phyloP scores from a whole-genome alignment of 2,888 invertebrate species.

The Synanthedon andrenaeformis region DNA sequence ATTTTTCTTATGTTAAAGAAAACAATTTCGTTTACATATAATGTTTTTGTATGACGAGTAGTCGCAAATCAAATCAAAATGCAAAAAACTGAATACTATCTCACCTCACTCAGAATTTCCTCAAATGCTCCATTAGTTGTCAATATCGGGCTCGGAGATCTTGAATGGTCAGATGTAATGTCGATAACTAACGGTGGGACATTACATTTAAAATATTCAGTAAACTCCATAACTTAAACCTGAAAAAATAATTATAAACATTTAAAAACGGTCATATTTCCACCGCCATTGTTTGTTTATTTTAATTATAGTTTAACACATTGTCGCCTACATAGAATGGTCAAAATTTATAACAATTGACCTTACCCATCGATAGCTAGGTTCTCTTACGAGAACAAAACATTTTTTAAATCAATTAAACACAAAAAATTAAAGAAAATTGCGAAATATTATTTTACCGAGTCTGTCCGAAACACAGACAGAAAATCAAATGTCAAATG shows the following conservation, averaged over 20 bases:
- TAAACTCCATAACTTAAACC: conserved; percentile 66
- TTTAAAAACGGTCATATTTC: background rate
- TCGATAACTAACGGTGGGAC: conserved; percentile 51
- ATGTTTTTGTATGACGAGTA: too few relatives aligned
- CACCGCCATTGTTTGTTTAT: too few relatives aligned
- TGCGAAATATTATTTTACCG: background rate
- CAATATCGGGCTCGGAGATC: conserved; percentile 49
- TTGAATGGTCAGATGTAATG: conserved; percentile 42
- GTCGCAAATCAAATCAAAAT: background rate
- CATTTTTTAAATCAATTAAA: conserved; percentile 22
- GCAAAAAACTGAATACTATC: conserved; percentile 9
- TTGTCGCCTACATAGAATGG: too few relatives aligned
- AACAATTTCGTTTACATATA: too few relatives aligned
- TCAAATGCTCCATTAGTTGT: conserved; percentile 58
- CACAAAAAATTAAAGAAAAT: background rate
- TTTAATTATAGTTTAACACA: too few relatives aligned
- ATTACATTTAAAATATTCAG: conserved; percentile 53
- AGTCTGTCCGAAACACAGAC: background rate
- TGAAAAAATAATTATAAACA: conserved; percentile 45
- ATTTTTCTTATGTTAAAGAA: too few relatives aligned
- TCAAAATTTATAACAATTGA: conserved; percentile 2
- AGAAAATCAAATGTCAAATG: too few relatives aligned
- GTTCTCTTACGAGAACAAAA: conserved; percentile 65
- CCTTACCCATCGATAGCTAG: conserved; percentile 63
- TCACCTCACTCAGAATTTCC: conserved; percentile 67